Conservation (phyloP, 2,888 invertebrate genomes). For the Leptinotarsa peninsularis region DNA sequence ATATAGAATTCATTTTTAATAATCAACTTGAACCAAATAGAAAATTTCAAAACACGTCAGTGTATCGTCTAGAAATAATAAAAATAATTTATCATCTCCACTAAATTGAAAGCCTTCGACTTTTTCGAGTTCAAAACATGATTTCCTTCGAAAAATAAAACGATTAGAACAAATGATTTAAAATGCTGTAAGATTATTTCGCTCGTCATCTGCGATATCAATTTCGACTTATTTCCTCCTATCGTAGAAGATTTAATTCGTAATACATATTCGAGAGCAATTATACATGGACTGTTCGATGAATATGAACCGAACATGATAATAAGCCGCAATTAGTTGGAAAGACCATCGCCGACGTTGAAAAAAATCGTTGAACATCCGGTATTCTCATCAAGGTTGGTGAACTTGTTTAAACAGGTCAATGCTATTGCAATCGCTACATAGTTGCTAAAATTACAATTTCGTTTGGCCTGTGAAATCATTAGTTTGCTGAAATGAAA, state of each 20-base stretch:
- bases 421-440: not conserved
- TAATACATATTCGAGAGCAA: constrained; percentile 7
- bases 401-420: constrained; percentile 1
- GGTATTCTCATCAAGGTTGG: constrained; percentile 4
- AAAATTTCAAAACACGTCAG: too few relatives aligned
- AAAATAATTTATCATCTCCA: not conserved
- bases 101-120: not conserved
- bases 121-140: not conserved
- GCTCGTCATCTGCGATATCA: not conserved
- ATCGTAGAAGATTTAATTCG: not conserved
- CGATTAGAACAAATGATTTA: not conserved
- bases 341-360: not conserved
- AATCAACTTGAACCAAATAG: too few relatives aligned
- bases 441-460: not conserved
- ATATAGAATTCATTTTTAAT: too few relatives aligned
- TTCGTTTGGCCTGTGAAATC: not conserved
- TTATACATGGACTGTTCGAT: not conserved
- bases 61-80: too few relatives aligned
- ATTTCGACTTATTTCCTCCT: not conserved
- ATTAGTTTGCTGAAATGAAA: not conserved
- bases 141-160: not conserved
- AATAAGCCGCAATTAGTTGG: not conserved
- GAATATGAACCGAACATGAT: constrained; percentile 7
- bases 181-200: not conserved
- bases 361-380: constrained; percentile 1